phyloP scores from a whole-genome alignment of 2,797 vertebrate species.

The Micropoecilia bifurca region DNA sequence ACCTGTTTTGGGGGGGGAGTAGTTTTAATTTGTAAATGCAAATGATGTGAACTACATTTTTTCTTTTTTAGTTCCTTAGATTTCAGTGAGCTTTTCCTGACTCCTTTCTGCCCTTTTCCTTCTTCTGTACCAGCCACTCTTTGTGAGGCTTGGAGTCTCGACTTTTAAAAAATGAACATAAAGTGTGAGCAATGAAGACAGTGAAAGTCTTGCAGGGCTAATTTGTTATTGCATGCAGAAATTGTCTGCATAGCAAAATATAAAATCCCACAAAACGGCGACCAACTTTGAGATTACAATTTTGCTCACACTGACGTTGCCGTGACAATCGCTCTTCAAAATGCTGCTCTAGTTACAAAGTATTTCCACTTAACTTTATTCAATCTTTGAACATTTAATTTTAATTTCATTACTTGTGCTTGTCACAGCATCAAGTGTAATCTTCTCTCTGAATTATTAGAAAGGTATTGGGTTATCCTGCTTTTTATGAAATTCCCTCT shows the following conservation, averaged over 20 bases:
- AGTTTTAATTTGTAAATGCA: neutral
- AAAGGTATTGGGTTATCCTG: neutral
- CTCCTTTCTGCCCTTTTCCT: neutral
- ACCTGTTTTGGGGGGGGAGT: neutral
- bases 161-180: neutral
- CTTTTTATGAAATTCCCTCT: slow-evolving; percentile 3
- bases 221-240: neutral
- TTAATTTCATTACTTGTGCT: neutral
- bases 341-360: neutral
- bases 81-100: neutral
- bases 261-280: neutral
- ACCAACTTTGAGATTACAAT: neutral
- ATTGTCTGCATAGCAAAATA: neutral
- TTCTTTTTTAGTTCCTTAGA: neutral
- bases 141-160: neutral
- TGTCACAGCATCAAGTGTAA: neutral
- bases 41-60: neutral
- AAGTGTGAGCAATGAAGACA: neutral
- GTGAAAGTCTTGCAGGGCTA: neutral
- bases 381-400: neutral
- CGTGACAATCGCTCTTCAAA: neutral
- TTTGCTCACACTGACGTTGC: neutral
- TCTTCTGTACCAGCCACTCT: neutral
- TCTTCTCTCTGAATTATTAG: slow-evolving; percentile 3
- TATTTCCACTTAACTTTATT: neutral